phyloP scores from a whole-genome alignment of 2,113 vertebrate species.

The Chitala chitala region DNA sequence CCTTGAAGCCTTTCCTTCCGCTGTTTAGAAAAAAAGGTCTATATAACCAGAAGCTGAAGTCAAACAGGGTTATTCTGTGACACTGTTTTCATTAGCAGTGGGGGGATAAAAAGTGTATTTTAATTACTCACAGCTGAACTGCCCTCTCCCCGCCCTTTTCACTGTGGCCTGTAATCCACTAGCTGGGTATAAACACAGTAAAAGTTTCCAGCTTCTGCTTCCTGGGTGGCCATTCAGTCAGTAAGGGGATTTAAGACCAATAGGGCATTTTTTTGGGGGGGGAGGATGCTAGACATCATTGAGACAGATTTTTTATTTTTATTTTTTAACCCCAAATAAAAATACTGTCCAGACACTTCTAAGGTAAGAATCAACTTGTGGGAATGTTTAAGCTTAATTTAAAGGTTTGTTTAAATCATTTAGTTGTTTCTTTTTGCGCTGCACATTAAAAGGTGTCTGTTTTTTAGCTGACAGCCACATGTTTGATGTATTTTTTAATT shows the following conservation, averaged over 20 bases:
- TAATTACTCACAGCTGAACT: constrained; percentile 69
- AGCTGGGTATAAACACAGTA: constrained; percentile 63
- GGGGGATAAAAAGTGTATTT: constrained; percentile 43
- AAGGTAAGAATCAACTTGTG: constrained; percentile 22
- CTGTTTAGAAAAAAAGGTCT: constrained; percentile 40
- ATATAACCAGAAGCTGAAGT: constrained; percentile 49
- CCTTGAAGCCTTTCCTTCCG: constrained; percentile 26
- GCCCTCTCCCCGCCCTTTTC: constrained; percentile 25
- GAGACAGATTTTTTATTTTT: constrained; percentile 20
- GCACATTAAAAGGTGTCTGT: constrained; percentile 23
- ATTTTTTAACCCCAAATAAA: constrained; percentile 30
- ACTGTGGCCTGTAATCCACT: constrained; percentile 62
- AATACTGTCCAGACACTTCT: constrained; percentile 21
- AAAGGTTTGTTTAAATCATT: constrained; percentile 38
- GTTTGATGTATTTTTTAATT: constrained; percentile 32
- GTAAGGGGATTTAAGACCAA: constrained; percentile 23
- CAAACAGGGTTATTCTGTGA: constrained; percentile 42
- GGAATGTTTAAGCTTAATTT: constrained; percentile 36
- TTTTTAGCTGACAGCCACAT: constrained; percentile 27
- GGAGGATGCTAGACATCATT: constrained; percentile 11
- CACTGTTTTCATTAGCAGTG: constrained; percentile 27
- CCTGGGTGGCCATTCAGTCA: constrained; percentile 60
- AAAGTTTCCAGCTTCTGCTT: constrained; percentile 58
- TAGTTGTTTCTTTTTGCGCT: not conserved
- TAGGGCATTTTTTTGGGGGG: constrained; percentile 32